phyloP scores from a whole-genome alignment of 2,888 invertebrate genomes.

The Oxyteleia sp. region DNA sequence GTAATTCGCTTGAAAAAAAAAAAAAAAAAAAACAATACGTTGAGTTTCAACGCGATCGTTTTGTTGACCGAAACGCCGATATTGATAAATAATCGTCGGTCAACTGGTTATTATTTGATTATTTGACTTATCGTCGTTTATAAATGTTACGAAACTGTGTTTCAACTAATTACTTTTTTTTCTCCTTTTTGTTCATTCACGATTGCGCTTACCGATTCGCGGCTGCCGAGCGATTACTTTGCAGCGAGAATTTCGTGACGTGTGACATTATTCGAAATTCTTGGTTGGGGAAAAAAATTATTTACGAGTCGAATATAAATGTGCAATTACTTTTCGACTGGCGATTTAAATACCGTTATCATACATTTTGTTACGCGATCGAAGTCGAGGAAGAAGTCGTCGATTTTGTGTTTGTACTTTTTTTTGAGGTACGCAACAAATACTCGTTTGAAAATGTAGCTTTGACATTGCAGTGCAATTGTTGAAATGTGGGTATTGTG shows the following conservation, averaged over 20 bases:
- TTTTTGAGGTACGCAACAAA: too few species aligned
- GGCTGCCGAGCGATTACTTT: slow-evolving; percentile 23
- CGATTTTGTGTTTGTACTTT: too few species aligned
- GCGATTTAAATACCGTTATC: slow-evolving; percentile 19
- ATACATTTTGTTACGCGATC: slow-evolving; percentile 11
- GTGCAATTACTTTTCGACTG: slow-evolving; percentile 21
- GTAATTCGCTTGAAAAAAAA: too few species aligned
- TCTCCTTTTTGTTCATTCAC: slow-evolving; percentile 17
- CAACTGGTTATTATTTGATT: slow-evolving; percentile 36
- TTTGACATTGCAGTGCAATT: slow-evolving; percentile 3
- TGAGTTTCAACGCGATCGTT: neutral
- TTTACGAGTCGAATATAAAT: slow-evolving; percentile 20
- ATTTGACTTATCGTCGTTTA: slow-evolving; percentile 30
- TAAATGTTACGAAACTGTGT: slow-evolving; percentile 22
- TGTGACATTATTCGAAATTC: slow-evolving; percentile 35
- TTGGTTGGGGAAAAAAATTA: slow-evolving; percentile 21
- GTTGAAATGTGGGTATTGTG: too few species aligned
- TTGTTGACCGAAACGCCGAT: neutral
- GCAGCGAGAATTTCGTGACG: slow-evolving; percentile 14
- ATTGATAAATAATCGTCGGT: slow-evolving; percentile 30
- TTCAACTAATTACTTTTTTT: slow-evolving; percentile 39
- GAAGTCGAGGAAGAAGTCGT: neutral
- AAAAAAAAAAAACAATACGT: too few species aligned
- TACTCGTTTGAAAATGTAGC: neutral
- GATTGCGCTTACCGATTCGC: neutral